Evolutionary conservation across 2,888 invertebrate genomes (phyloP), one percentile per base, ranked within the genome.

Genomic region (Hypselothyrea guttata): DNA sequence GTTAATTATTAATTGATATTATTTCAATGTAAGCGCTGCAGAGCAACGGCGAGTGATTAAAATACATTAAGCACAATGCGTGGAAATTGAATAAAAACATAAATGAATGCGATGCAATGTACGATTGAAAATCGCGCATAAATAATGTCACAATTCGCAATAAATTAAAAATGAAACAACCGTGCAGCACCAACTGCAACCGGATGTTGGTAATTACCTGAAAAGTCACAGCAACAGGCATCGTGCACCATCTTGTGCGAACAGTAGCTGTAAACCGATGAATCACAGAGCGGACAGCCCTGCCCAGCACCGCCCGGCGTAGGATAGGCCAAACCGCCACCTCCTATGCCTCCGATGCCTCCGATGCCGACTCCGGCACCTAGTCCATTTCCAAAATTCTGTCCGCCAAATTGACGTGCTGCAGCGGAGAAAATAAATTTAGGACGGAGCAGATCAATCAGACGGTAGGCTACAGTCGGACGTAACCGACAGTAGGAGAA

Each of bases 241-340:
- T 95, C 95, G 78, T 95, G 95, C 3, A 93, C 91, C 55, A 95
- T 91, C 89, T 94, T 95, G 58, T 94, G 92, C 0, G 93, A 93
- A 86, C 95, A 95, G 88, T 95, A 95, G 73, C 93, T 92, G 88
- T 93, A 95, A 3, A 95, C 95, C 0, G 95, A 95, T 0, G 94
- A 93, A 86, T 95, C 95, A 78, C 95, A 95, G 22, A 93, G 87
- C 0, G 95, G 95, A 75, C 95, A 95, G n/a, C 91, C 83, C 11
- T 34, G 51, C 0, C 22, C 22, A 22, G 40, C 31, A 4, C 27
- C 33, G 4, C 49, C 63, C 12, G 16, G 16, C 9, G 9, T 73
- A 9, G 49, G 12, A 30, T 46, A 55, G 3, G 41, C 47, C 15
- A 47, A 27, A 2, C 38, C 41, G 4, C 9, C 1, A 4, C 42